Percentiles rank a stretch among this genome's conserved stretches.
Conservation (phyloP, 2,888 invertebrate species). For the Oxyteleia sp. region DNA sequence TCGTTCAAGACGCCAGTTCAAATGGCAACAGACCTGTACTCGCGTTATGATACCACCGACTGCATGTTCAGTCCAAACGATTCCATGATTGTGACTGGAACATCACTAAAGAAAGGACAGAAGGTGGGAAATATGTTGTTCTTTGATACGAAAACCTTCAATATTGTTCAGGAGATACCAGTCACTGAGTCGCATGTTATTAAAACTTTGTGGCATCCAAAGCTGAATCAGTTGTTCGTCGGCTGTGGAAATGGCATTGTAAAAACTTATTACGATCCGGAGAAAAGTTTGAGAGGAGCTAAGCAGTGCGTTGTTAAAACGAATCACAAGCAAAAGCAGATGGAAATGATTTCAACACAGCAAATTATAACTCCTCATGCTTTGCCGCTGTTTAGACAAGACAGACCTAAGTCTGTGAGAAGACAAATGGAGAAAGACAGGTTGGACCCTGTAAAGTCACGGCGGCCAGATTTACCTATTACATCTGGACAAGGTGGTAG, state of each 20-base stretch:
- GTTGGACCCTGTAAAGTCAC: slow-evolving; percentile 94
- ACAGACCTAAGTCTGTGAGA: slow-evolving; percentile 95
- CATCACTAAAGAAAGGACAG: slow-evolving; percentile 91
- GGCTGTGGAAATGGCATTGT: slow-evolving; percentile 97
- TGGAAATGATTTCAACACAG: slow-evolving; percentile 95
- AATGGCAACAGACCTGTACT: slow-evolving; percentile 91
- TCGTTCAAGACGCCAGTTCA: slow-evolving; percentile 93
- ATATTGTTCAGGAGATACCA: slow-evolving; percentile 91
- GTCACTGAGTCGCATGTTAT: slow-evolving; percentile 95
- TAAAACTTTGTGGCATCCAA: slow-evolving; percentile 98
- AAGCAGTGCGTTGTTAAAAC: slow-evolving; percentile 95
- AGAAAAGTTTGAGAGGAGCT: slow-evolving; percentile 95
- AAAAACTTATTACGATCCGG: slow-evolving; percentile 96
- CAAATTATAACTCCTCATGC: slow-evolving; percentile 99
- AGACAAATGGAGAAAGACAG: slow-evolving; percentile 97
- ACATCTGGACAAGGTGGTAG: slow-evolving; percentile 97
- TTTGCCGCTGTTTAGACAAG: slow-evolving; percentile 97
- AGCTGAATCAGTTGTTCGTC: slow-evolving; percentile 98
- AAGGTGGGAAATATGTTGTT: slow-evolving; percentile 92
- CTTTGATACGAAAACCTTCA: slow-evolving; percentile 93
- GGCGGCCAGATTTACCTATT: slow-evolving; percentile 94
- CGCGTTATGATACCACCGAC: slow-evolving; percentile 94
- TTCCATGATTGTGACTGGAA: slow-evolving; percentile 94
- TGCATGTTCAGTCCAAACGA: slow-evolving; percentile 97
- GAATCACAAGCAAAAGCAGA: slow-evolving; percentile 92